Evolutionary conservation across 2,113 vertebrate genomes (phyloP), one percentile per base, ranked within the genome.

Genomic region (Bos taurus): DNA sequence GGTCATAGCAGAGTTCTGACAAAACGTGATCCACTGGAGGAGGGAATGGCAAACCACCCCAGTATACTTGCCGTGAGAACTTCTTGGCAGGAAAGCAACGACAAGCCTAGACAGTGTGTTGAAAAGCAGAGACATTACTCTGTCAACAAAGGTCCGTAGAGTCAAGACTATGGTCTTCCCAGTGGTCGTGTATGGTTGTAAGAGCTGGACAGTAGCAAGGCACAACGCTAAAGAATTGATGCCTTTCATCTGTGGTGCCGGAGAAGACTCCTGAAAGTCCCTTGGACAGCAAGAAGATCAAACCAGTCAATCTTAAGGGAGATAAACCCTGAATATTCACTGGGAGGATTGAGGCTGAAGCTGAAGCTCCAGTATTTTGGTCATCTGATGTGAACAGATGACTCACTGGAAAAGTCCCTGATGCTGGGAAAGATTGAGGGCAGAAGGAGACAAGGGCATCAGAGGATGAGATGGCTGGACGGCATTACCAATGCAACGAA

Each of bases 181-280:
- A 12, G n/a, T 36, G 5, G n/a, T 40, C n/a, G 6, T 5, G 9
- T 36, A 6, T 0, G 0, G 67, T 71, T 23, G 10, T 40, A n/a
- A 71, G 67, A 71, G 2, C 9, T 71, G n/a, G n/a, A 40, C n/a
- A 71, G n/a, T 71, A 71, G 67, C 0, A 0, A 71, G 10, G n/a
- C 19, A 71, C 19, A 71, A 71, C 0, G 0, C 19, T 40, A 23
- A 71, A 71, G 8, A 36, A 71, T 5, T 71, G 64, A 36, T 36
- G n/a, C 67, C 9, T 71, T 71, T n/a, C 67, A 71, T 12, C 9
- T 71, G 19, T 71, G 36, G 19, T 12, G n/a, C 67, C 0, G 0
- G n/a, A 71, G 36, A 40, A 71, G n/a, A 71, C n/a, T 71, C 5
- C 10, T 40, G 10, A 40, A 71, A 40, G 10, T 40, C 19, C 67